Evolutionary conservation across 2,113 vertebrate species (phyloP).

Genomic region (Nicator chloris): DNA sequence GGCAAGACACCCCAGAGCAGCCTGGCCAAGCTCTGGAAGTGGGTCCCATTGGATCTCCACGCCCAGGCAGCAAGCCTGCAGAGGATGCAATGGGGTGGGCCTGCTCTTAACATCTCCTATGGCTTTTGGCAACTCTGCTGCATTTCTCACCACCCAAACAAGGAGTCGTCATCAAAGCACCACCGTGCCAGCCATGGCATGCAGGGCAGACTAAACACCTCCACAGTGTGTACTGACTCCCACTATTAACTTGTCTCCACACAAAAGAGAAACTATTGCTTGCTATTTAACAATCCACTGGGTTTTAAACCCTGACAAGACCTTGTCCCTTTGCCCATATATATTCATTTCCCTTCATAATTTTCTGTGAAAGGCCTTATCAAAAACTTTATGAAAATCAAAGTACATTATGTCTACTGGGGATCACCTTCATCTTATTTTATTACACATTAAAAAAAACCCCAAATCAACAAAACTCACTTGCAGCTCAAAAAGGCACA

Average conservation of each 20-base stretch:
- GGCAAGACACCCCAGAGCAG: background rate
- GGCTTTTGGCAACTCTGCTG: background rate
- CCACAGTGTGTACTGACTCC: background rate
- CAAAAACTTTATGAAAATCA: conserved; percentile 53
- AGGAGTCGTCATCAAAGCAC: accelerated
- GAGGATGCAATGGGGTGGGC: background rate
- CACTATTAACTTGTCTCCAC: background rate
- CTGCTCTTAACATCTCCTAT: background rate
- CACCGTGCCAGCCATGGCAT: background rate
- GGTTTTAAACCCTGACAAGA: background rate
- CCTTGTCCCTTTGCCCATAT: background rate
- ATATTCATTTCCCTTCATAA: conserved; percentile 38
- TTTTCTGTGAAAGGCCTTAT: conserved; percentile 40
- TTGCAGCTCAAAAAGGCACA: background rate
- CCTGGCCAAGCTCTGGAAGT: background rate
- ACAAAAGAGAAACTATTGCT: background rate
- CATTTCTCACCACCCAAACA: background rate
- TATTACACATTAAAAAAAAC: background rate
- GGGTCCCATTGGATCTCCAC: background rate
- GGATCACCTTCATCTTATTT: conserved; percentile 50
- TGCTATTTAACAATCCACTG: background rate
- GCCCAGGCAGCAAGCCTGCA: background rate
- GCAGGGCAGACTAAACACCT: background rate
- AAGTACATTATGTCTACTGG: conserved; percentile 22
- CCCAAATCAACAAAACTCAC: background rate